These are phyloP conservation scores for Orthosia cruda DNA, from an alignment of 2,888 invertebrate genomes.

Conservation along the genomic window DNA sequence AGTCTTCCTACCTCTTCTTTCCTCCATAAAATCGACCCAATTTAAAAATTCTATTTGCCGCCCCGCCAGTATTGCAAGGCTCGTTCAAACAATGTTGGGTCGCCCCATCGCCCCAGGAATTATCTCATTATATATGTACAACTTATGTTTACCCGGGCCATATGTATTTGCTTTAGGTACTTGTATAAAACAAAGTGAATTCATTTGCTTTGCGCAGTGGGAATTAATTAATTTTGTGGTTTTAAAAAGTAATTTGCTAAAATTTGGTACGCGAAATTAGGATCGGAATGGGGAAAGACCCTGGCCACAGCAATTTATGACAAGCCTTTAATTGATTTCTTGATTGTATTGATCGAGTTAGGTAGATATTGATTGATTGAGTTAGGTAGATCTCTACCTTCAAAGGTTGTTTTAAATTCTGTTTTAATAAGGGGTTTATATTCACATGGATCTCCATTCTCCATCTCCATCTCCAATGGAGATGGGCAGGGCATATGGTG, in stretches of 20 bases:
- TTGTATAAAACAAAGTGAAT: conserved; percentile 22
- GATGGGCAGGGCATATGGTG: too few relatives aligned
- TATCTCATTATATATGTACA: conserved; percentile 58
- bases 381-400: too few relatives aligned
- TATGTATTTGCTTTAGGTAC: conserved; percentile 31
- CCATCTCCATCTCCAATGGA: too few relatives aligned
- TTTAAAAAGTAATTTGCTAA: neutral
- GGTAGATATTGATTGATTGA: too few relatives aligned
- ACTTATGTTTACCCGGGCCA: conserved; percentile 34
- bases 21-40: conserved; percentile 32
- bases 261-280: neutral
- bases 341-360: too few relatives aligned
- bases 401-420: too few relatives aligned
- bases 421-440: too few relatives aligned
- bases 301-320: neutral
- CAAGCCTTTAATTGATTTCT: neutral
- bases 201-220: conserved; percentile 14
- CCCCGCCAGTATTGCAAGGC: conserved; percentile 20
- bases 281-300: neutral
- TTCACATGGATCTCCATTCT: too few relatives aligned
- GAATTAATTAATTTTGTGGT: conserved; percentile 15
- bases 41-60: conserved; percentile 63
- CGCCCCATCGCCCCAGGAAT: conserved; percentile 43
- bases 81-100: conserved; percentile 54
- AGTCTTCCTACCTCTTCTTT: neutral